phyloP scores from a whole-genome alignment of 2,888 invertebrate species.

The Scelioninae gen. 1 region DNA sequence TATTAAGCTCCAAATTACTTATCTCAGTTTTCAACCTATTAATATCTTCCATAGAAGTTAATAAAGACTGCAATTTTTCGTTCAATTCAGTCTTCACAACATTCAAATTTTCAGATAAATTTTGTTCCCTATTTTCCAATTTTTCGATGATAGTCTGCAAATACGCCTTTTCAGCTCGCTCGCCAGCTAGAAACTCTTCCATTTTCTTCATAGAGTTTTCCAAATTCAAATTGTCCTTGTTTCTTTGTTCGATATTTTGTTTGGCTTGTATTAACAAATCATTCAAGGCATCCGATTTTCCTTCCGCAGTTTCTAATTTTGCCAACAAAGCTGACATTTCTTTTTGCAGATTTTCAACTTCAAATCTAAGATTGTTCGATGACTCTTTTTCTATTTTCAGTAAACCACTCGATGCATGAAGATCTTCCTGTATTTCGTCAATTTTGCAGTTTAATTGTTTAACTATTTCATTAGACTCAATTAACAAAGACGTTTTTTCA shows the following conservation, averaged over 20 bases:
- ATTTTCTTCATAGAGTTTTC: constrained; percentile 61
- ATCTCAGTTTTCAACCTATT: constrained; percentile 42
- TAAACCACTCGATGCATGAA: constrained; percentile 1
- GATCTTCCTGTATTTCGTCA: constrained; percentile 33
- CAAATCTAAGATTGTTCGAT: constrained; percentile 2
- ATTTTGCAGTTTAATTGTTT: constrained; percentile 36
- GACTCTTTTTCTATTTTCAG: constrained; percentile 9
- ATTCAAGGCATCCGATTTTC: constrained; percentile 23
- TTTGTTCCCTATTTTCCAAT: constrained; percentile 45
- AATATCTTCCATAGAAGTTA: constrained; percentile 48
- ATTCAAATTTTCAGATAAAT: constrained; percentile 55
- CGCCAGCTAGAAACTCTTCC: constrained; percentile 51
- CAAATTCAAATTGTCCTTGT: constrained; percentile 56
- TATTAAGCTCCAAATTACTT: constrained; percentile 20
- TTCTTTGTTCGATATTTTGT: constrained; percentile 53
- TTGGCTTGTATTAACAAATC: constrained; percentile 58
- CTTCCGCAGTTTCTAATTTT: constrained; percentile 30
- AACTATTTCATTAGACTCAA: constrained; percentile 10
- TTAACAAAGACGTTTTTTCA: constrained; percentile 16
- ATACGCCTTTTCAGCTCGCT: constrained; percentile 54
- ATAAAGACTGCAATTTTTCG: constrained; percentile 51
- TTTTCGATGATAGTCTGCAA: constrained; percentile 53
- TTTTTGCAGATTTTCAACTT: constrained; percentile 16
- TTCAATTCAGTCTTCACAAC: constrained; percentile 53
- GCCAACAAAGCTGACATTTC: constrained; percentile 43